Evolutionary conservation across 2,113 vertebrate species (phyloP), one percentile per base, ranked within the genome.

Genomic region (Oncorhynchus kisutch): DNA sequence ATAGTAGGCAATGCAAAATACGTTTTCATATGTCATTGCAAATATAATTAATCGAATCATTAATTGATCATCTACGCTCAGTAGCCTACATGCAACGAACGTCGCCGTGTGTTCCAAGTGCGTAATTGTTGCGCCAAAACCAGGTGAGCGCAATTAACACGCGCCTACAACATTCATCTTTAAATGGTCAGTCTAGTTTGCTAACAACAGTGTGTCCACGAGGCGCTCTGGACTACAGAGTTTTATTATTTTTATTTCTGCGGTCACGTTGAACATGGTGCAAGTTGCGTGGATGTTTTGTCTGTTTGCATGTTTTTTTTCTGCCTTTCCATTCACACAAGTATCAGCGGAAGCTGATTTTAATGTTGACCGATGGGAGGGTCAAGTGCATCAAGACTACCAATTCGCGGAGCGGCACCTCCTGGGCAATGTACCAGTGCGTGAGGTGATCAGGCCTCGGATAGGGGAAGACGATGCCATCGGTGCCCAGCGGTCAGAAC

Each of bases 371-470:
- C 11, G n/a, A 9, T 9, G 20, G n/a, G 59, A 5, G 9, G 59
- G n/a, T 22, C 59, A n/a, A 22, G 18, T n/a, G 59, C 59, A 62
- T 22, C 20, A 24, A 62, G n/a, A 13, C 20, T 22, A 22, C 59
- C 59, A n/a, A 11, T 62, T 22, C 11, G 0, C 59, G 59, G 59
- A 62, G 59, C 59, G 9, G 18, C n/a, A 22, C 59, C 59, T 62
- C 59, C 59, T n/a, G 59, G 59, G 20, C 59, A n/a, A 62, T n/a
- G 25, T 51, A 54, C 64, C 39, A 2, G 7, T 67, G n/a, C 45
- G 25, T 24, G 73, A 67, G 25, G 66, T 57, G 74, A 24, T 62
- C 24, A 66, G 71, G 57, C 79, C 71, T 48, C 69, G 69, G 45
- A 67, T 54, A 54, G 51, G 27, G 34, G 16, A 29, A 31, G 27